Base-by-base conservation (phyloP, 2,888 invertebrate species). In the Busseola fusca region DNA sequence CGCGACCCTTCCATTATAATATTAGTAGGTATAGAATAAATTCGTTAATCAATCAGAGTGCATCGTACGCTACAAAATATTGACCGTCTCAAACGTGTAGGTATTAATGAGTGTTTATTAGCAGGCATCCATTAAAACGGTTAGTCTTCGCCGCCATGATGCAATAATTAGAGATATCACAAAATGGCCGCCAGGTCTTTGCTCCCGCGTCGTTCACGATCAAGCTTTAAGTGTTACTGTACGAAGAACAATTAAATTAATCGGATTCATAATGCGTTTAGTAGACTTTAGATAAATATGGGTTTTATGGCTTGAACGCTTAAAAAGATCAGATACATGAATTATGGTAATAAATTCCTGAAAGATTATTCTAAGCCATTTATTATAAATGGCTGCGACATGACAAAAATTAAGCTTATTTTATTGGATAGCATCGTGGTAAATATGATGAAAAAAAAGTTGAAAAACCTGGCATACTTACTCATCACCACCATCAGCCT, bases 111-210 rank as follows among this genome's bases (percentile, higher is more conserved):
- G 68, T 71, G 65, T 85, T 81, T 73, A 83, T 87, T 86, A 82
- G 76, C 70, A 58, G 34, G 76, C 73, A 68, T 77, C 78, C 64
- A 75, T 78, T 69, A 72, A 72, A 82, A 78, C 74, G 68, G 57
- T 77, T 81, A 75, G 76, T 37, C 72, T 30, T 72, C 74, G 75
- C 74, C 69, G 76, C 81, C 82, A 82, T 91, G 90, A 90, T 90
- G 91, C 88, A 91, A 91, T 91, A 92, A 92, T 92, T 91, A 90
- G 88, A 78, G 81, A 85, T 84, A 73, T 75, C 84, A 82, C 91
- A 93, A 94, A 89, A 93, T 94, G 94, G 93, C 93, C 78, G 88
- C 80, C 80, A 63, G 89, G 88, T 89, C 90, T 83, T 69, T 75
- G 87, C 76, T 74, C 89, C 80, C 70, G 74, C 78, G 81, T 75